A percentile compares a stretch with the other conserved stretches of the same genome.
phyloP scores from a whole-genome alignment of 2,113 vertebrate genomes.

The Stictonetta naevosa region DNA sequence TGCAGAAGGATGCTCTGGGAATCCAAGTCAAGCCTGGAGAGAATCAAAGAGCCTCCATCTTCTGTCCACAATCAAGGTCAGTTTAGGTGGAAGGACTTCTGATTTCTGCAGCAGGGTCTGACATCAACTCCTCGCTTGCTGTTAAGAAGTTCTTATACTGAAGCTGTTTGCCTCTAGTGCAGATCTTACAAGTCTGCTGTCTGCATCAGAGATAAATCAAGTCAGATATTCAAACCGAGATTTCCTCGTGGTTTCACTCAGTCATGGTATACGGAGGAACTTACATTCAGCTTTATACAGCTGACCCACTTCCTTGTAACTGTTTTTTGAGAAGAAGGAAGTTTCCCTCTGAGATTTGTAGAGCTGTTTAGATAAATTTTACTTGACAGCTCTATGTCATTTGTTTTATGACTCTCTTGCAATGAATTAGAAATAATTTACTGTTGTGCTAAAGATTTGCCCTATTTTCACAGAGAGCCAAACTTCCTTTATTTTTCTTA shows the following conservation, averaged over 20 bases:
- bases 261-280: not conserved
- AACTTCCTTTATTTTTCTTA: not conserved
- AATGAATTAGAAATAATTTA: not conserved
- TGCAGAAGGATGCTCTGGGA: not conserved
- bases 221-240: not conserved
- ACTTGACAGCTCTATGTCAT: not conserved
- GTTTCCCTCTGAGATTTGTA: constrained; percentile 2
- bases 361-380: constrained; percentile 21
- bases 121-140: not conserved
- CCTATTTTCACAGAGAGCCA: not conserved
- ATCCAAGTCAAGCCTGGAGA: not conserved
- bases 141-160: not conserved
- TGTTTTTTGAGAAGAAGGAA: not conserved
- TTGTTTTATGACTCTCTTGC: not conserved
- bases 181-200: not conserved
- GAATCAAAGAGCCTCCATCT: not conserved
- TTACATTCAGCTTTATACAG: not conserved
- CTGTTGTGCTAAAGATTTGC: not conserved
- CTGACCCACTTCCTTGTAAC: not conserved
- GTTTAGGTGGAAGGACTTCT: not conserved
- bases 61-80: not conserved
- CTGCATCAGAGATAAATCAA: not conserved
- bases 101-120: not conserved
- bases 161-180: not conserved
- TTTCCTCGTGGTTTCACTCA: not conserved